Evolutionary conservation across 2,113 vertebrate species (phyloP), one percentile per base, ranked within the genome.

Genomic region (Galbula dea): DNA sequence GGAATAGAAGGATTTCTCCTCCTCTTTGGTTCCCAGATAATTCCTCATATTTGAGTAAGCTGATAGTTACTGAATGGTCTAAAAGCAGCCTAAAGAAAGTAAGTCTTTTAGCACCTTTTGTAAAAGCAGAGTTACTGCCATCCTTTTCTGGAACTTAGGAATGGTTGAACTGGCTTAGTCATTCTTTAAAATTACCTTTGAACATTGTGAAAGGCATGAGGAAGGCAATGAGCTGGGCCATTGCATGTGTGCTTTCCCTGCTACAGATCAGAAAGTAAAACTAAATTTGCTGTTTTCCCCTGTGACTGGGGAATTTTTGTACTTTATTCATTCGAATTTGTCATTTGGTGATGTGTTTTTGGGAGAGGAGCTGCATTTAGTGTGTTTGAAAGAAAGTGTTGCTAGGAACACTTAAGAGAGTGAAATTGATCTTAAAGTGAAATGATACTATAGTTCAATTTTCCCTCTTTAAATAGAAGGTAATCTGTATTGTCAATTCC

Each of bases 1-100:
- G 36, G n/a, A 43, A 5, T 0, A 3, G 6, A 14, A 27, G 1
- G 5, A 0, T 20, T 54, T 34, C 32, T 15, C 5, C 2, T 5
- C 4, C 41, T 9, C 7, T 19, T 15, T 14, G 51, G 4, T 2
- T n/a, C 30, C 7, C 24, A 2, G 55, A 0, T 23, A 10, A 23
- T 34, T 19, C 3, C 24, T n/a, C 8, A 1, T 15, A 0, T 48
- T 22, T 17, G 37, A 29, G 32, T 12, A 9, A 43, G 5, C 17
- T 5, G 39, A 0, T 12, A 23, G n/a, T 23, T 34, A 22, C 46
- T 6, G 29, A 49, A 3, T 32, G 26, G 8, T 72, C 5, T 59
- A 23, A 49, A 74, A n/a, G 10, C 43, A 23, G 34, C 27, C 32
- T n/a, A 34, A 71, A 45, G 30, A 3, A 52, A 57, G 3, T 3